Percentiles rank a stretch among this genome's conserved stretches.
phyloP scores from a whole-genome alignment of 2,888 invertebrate species.

The Thyatira batis region DNA sequence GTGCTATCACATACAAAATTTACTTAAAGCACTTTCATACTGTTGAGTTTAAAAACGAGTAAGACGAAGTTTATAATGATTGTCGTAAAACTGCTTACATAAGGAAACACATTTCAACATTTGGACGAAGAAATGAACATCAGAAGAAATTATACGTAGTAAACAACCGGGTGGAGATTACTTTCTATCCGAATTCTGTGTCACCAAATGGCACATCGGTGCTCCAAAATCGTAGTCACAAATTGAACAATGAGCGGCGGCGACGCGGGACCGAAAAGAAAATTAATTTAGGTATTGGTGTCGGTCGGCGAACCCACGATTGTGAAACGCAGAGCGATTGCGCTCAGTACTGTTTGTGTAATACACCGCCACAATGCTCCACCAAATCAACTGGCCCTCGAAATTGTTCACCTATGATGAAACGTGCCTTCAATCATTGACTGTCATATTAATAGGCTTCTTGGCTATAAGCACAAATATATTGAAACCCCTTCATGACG shows the following conservation, averaged over 20 bases:
- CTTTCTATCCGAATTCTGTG: constrained; percentile 53
- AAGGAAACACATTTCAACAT: not conserved
- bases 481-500: not conserved
- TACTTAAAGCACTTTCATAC: constrained; percentile 13
- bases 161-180: constrained; percentile 39
- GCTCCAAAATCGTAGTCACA: constrained; percentile 65
- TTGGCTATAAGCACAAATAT: not conserved
- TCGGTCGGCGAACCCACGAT: constrained; percentile 76
- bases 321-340: constrained; percentile 78
- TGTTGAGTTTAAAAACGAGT: not conserved
- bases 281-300: constrained; percentile 82
- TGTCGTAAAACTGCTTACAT: not conserved
- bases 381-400: constrained; percentile 70
- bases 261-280: constrained; percentile 74
- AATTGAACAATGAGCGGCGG: constrained; percentile 73
- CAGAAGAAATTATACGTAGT: constrained; percentile 11
- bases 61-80: not conserved
- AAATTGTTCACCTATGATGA: constrained; percentile 70
- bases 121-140: not conserved
- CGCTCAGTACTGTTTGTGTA: constrained; percentile 77
- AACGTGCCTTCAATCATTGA: constrained; percentile 41
- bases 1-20: constrained; percentile 40
- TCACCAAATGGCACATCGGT: constrained; percentile 56
- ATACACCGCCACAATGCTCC: constrained; percentile 72
- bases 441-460: not conserved